Conservation (phyloP, 1,140 invertebrate species). For the Limonius californicus region DNA sequence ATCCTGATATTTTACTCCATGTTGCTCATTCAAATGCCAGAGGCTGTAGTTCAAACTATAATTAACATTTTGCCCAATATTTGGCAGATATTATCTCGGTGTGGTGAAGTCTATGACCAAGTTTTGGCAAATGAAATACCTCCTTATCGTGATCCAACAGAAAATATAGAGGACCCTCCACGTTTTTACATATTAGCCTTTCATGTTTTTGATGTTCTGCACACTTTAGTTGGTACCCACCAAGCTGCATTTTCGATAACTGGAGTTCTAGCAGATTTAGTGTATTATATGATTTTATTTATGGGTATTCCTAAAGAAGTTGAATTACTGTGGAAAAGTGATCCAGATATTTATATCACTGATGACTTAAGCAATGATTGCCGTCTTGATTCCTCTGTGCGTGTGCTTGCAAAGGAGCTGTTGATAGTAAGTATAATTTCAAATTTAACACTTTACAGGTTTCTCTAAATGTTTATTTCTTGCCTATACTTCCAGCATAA, state of each 20-base stretch:
- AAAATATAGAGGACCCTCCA: background rate
- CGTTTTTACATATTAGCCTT: background rate
- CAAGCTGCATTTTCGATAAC: background rate
- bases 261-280: constrained; percentile 8
- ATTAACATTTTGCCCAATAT: constrained; percentile 1
- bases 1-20: background rate
- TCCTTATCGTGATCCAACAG: constrained; percentile 1
- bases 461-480: too few relatives aligned
- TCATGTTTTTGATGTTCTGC: constrained; percentile 12
- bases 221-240: background rate
- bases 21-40: background rate
- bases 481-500: too few relatives aligned
- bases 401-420: too few relatives aligned
- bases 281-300: constrained; percentile 15
- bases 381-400: too few relatives aligned
- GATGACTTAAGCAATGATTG: constrained; percentile 8
- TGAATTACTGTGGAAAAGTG: constrained; percentile 12
- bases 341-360: constrained; percentile 13
- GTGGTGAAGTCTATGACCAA: constrained; percentile 4
- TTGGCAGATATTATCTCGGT: background rate
- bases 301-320: constrained; percentile 15
- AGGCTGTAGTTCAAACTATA: background rate
- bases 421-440: too few relatives aligned
- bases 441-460: too few relatives aligned
- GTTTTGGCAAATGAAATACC: background rate